A percentile compares a stretch with the other conserved stretches of the same genome.
Evolutionary conservation across 1,140 invertebrate genomes (phyloP).

Genomic region (Drosophila biarmipes): DNA sequence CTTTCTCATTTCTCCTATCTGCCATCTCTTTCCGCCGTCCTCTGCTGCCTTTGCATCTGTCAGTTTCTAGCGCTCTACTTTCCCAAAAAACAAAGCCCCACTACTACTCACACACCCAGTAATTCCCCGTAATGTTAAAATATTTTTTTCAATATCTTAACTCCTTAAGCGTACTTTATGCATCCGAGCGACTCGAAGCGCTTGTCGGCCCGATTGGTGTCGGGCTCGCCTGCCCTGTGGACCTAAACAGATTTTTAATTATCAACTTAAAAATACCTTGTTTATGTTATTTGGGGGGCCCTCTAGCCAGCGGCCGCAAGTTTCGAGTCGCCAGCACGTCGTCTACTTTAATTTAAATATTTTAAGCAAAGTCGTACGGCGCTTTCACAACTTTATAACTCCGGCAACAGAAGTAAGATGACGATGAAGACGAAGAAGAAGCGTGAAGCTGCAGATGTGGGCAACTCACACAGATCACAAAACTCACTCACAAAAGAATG

Average conservation of each 20-base stretch:
- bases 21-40: constrained; percentile 40
- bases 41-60: constrained; percentile 60
- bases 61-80: constrained; percentile 75
- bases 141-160: constrained; percentile 58
- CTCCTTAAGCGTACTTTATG: constrained; percentile 39
- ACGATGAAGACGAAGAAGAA: constrained; percentile 45
- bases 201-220: constrained; percentile 40
- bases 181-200: constrained; percentile 56
- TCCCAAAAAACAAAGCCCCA: constrained; percentile 31
- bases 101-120: constrained; percentile 12
- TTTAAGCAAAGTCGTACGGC: constrained; percentile 73
- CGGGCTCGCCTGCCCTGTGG: constrained; percentile 33
- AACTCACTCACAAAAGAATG: constrained; percentile 73
- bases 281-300: constrained; percentile 63
- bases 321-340: constrained; percentile 60
- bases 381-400: constrained; percentile 67
- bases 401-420: constrained; percentile 30
- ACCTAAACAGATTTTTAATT: constrained; percentile 75
- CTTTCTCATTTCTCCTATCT: constrained; percentile 70
- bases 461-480: constrained; percentile 56
- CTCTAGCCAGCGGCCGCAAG: constrained; percentile 45
- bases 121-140: constrained; percentile 65
- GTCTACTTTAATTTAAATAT: constrained; percentile 77
- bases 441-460: constrained; percentile 76
- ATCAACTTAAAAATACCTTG: constrained; percentile 68